Evolutionary conservation across 2,888 invertebrate species (phyloP).

Genomic region (Pyrrhopygopsis socrates): DNA sequence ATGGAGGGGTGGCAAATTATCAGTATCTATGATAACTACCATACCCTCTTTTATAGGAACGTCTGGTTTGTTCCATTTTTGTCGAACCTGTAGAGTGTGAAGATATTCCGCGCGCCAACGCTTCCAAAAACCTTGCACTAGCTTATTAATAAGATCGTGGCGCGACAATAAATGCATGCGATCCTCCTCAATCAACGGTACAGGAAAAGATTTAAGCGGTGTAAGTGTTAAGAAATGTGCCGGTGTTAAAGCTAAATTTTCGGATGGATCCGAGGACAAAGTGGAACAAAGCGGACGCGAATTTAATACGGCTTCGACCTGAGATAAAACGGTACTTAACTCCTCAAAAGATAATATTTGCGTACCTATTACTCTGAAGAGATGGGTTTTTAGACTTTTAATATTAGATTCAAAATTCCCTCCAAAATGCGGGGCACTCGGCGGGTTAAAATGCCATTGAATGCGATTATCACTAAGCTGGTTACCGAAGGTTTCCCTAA

Average conservation of each 20-base stretch:
- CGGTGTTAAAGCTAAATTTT: conserved; percentile 36
- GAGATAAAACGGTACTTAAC: conserved; percentile 48
- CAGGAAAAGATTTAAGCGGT: conserved; percentile 51
- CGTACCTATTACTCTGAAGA: conserved; percentile 28
- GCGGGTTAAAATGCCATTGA: conserved; percentile 31
- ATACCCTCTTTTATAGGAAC: not conserved
- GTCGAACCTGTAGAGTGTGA: conserved; percentile 30
- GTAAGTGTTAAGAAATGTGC: conserved; percentile 51
- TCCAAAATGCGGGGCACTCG: conserved; percentile 35
- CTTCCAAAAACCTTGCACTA: conserved; percentile 54
- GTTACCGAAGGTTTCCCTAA: not conserved
- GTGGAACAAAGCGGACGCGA: conserved; percentile 12
- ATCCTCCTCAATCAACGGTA: conserved; percentile 7
- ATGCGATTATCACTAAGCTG: conserved; percentile 26
- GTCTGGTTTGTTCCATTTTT: conserved; percentile 39
- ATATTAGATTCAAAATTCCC: conserved; percentile 37
- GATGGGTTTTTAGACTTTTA: conserved; percentile 44
- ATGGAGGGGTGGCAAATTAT: not conserved
- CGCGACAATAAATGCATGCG: conserved; percentile 5
- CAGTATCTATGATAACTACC: not conserved
- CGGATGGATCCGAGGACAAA: not conserved
- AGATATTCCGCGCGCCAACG: conserved; percentile 50
- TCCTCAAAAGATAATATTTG: conserved; percentile 58
- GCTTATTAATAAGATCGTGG: conserved; percentile 17
- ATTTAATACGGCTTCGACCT: conserved; percentile 8